These are phyloP conservation scores for Rhinolophus sinicus DNA, from an alignment of 2,113 vertebrate genomes.

Conservation along the genomic window DNA sequence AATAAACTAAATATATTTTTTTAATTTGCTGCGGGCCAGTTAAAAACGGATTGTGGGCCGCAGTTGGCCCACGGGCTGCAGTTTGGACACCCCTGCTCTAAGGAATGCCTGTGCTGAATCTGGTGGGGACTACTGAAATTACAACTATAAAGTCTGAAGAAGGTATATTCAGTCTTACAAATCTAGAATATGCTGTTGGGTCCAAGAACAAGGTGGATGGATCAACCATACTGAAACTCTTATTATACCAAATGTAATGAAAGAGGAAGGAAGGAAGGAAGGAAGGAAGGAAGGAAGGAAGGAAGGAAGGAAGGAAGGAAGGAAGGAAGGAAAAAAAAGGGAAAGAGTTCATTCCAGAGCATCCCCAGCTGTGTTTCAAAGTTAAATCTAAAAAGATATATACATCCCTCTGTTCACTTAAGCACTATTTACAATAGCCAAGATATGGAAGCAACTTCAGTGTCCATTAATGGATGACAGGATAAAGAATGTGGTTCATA, in stretches of 20 bases:
- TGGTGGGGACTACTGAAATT: rapidly evolving
- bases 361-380: no score
- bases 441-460: not conserved
- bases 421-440: not conserved
- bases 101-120: not conserved
- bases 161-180: not conserved
- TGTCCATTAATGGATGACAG: not conserved
- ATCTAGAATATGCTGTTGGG: not conserved
- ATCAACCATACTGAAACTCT: not conserved
- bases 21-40: no score
- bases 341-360: no score
- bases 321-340: rapidly evolving
- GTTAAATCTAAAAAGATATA: not conserved
- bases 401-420: not conserved
- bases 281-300: not conserved
- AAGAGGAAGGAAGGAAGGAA: no score
- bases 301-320: no score
- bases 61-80: no score
- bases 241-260: not conserved
- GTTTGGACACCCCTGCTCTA: no score
- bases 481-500: not conserved
- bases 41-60: no score
- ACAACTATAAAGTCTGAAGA: not conserved
- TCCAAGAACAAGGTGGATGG: not conserved
- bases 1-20: no score